Percentiles rank a stretch among this genome's conserved stretches.
Evolutionary conservation across 2,888 invertebrate genomes (phyloP).

Genomic region (Watsonalla cultraria): DNA sequence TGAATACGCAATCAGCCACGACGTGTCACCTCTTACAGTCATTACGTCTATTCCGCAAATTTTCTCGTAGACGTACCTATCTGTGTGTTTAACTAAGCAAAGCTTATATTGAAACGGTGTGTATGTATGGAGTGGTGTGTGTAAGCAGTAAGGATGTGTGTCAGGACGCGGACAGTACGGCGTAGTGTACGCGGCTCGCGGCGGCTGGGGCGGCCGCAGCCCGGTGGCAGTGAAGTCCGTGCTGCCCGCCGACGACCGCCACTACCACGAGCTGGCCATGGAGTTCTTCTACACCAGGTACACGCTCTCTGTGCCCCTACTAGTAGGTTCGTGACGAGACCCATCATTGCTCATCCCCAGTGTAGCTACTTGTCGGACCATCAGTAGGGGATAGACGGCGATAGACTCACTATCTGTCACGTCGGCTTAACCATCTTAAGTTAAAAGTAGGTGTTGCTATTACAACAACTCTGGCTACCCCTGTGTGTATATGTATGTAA

Average conservation of each 20-base stretch:
- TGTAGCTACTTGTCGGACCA: too few relatives aligned
- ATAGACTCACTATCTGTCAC: too few relatives aligned
- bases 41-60: too few relatives aligned
- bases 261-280: slow-evolving; percentile 94
- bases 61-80: too few relatives aligned
- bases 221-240: slow-evolving; percentile 93
- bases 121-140: slow-evolving; percentile 89
- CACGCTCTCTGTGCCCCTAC: neutral
- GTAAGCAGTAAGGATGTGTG: neutral
- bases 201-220: slow-evolving; percentile 83
- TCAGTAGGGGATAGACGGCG: too few relatives aligned
- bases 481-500: too few relatives aligned
- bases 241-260: slow-evolving; percentile 91
- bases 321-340: neutral
- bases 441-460: too few relatives aligned
- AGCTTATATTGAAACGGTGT: slow-evolving; percentile 55
- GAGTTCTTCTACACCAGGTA: slow-evolving; percentile 94
- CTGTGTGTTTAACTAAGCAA: too few relatives aligned
- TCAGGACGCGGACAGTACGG: slow-evolving; percentile 90
- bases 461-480: too few relatives aligned
- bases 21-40: too few relatives aligned
- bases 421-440: too few relatives aligned
- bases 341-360: neutral
- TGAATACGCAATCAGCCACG: too few relatives aligned
- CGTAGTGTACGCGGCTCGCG: slow-evolving; percentile 89